Percentiles rank a stretch among this genome's conserved stretches.
Conservation (phyloP, 2,113 vertebrate genomes). For the Vanacampus margaritifer region DNA sequence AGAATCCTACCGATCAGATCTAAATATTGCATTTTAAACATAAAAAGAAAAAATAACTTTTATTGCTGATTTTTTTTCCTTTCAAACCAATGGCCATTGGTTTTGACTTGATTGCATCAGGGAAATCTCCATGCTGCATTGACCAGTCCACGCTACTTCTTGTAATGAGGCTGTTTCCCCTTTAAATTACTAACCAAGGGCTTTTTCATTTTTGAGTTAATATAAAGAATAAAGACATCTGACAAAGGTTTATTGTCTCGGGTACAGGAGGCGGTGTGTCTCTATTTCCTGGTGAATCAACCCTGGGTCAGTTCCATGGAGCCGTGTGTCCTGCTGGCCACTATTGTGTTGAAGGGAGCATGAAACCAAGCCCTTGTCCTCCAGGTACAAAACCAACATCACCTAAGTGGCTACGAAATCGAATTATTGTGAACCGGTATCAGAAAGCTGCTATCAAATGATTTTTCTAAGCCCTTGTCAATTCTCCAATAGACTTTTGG, state of each 20-base stretch:
- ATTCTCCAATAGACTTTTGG: background rate
- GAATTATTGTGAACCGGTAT: background rate
- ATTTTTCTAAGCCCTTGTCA: background rate
- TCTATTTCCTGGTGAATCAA: conserved; percentile 20
- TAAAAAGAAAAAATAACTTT: too few species aligned
- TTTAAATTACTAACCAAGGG: conserved; percentile 10
- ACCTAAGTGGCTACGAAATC: background rate
- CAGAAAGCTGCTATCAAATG: background rate
- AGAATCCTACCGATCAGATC: too few species aligned
- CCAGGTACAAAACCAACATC: conserved; percentile 63
- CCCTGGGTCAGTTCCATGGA: conserved; percentile 52
- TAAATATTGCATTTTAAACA: background rate
- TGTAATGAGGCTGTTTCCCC: conserved; percentile 10
- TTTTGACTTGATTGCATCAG: conserved; percentile 14
- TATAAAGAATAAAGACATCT: conserved; percentile 41
- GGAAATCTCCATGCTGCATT: conserved; percentile 19
- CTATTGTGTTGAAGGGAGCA: conserved; percentile 75
- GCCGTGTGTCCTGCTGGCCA: conserved; percentile 74
- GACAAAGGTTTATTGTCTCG: conserved; percentile 54
- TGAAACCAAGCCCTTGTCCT: conserved; percentile 67
- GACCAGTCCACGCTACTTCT: conserved; percentile 12
- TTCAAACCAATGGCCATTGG: background rate
- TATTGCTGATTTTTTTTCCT: too few species aligned
- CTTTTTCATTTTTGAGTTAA: conserved; percentile 26
- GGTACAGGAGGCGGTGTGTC: conserved; percentile 66